A percentile compares a stretch with the other conserved stretches of the same genome.
Conservation (phyloP, 1,140 invertebrate species). For the Caenorhabditis latens region DNA sequence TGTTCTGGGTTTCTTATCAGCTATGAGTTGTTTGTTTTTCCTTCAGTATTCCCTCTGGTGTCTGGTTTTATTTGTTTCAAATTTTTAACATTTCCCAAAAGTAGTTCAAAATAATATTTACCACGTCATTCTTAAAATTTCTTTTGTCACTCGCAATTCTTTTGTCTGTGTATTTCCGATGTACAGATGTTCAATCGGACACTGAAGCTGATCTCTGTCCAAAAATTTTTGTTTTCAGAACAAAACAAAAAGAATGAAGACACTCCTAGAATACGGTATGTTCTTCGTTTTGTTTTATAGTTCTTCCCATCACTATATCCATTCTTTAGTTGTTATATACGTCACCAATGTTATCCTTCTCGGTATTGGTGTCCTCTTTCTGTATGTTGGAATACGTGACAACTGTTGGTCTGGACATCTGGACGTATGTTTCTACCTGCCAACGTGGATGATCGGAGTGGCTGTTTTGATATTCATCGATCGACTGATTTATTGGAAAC, state of each 20-base stretch:
- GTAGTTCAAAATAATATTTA: no score
- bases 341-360: conserved; percentile 14
- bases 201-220: neutral
- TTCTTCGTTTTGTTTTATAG: neutral
- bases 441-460: neutral
- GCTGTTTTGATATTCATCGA: neutral
- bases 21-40: no score
- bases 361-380: neutral
- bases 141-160: no score
- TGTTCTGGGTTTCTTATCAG: no score
- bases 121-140: no score
- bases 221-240: neutral
- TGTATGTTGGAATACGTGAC: conserved; percentile 18
- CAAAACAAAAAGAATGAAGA: neutral
- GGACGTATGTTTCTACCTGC: neutral
- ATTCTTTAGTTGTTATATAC: neutral
- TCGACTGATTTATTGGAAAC: conserved; percentile 26
- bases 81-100: no score
- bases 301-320: neutral
- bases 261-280: neutral
- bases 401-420: neutral
- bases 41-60: no score
- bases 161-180: no score
- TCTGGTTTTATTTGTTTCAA: no score
- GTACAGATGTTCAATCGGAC: no score